Evolutionary conservation across 1,140 invertebrate genomes (phyloP), one percentile per base, ranked within the genome.

Genomic region (Hylyphantes graminicola): DNA sequence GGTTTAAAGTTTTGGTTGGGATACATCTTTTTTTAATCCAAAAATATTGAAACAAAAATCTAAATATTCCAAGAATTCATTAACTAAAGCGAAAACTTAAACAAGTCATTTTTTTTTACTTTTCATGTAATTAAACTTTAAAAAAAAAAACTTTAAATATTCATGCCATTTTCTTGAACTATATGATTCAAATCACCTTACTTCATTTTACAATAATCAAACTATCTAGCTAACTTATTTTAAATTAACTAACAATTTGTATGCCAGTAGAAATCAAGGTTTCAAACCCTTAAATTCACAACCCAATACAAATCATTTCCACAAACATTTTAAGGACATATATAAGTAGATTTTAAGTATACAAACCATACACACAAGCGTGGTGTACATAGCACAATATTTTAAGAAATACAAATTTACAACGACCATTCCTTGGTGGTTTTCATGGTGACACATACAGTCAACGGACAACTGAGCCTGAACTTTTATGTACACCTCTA

Each of bases 391-490:
- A 77, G 19, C 13, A 61, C n/a, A 19, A 72, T 67, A 21, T 75
- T 75, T 21, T 4, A 73, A n/a, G 19, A 54, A 73, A 73, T 73
- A 74, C 72, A 74, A 74, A 74, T 74, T 17, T 74, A 74, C 72
- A 74, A 73, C 17, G 70, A 73, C 15, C 35, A 76, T 21, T 51
- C 21, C 74, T 63, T 35, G 13, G 79, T 81, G 79, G 79, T 81
- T 81, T 81, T 81, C 79, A 81, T 35, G 35, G 55, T 64, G 79
- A 64, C 68, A 73, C 79, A 81, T 59, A 81, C 48, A 81, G 79
- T 73, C 79, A 81, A 54, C 54, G 64, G 79, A 57, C 64, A 72
- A 81, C 65, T 70, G 54, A 80, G 57, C 53, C 48, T 15, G 9
- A 76, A 70, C 67, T n/a, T 74, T 51, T 63, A 76, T 53, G 19